Conservation (phyloP, 1,140 invertebrate species). For the Lepidurus arcticus region DNA sequence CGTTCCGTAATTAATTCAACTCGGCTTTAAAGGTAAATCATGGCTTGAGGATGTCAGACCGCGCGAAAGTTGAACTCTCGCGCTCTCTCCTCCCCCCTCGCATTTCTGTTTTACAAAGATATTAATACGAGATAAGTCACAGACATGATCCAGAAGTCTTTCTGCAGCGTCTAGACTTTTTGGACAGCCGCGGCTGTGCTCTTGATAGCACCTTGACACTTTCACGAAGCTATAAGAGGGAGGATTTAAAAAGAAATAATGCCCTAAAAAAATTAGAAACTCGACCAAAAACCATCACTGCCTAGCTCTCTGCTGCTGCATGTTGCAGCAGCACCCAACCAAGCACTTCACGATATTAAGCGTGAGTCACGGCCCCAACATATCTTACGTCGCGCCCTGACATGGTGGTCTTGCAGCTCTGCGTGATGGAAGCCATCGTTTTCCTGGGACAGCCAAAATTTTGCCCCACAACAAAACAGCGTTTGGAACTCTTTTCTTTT, state of each 20-base stretch:
- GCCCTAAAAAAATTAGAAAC: constrained; percentile 11
- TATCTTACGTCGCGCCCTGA: constrained; percentile 12
- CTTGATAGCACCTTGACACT: constrained; percentile 21
- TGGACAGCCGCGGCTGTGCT: constrained; percentile 10
- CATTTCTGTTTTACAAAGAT: constrained; percentile 20
- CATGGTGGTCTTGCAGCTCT: constrained; percentile 12
- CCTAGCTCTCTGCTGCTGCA: neutral
- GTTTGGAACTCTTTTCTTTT: constrained; percentile 23
- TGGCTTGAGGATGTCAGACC: neutral
- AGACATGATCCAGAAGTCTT: constrained; percentile 18
- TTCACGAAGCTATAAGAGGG: constrained; percentile 3
- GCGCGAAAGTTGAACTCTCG: neutral
- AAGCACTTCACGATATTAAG: constrained; percentile 22
- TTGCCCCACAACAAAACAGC: neutral
- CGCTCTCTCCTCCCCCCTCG: neutral
- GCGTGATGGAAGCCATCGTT: constrained; percentile 20
- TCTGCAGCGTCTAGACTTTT: constrained; percentile 3
- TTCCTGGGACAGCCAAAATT: neutral
- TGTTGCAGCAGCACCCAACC: neutral
- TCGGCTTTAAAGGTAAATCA: neutral
- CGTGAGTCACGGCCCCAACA: constrained; percentile 17
- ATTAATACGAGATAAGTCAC: constrained; percentile 1
- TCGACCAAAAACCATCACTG: neutral
- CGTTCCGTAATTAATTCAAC: neutral
- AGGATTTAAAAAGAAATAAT: neutral